These are phyloP conservation scores for Balearica regulorum DNA, from an alignment of 2,797 vertebrate species.

Conservation along the genomic window DNA sequence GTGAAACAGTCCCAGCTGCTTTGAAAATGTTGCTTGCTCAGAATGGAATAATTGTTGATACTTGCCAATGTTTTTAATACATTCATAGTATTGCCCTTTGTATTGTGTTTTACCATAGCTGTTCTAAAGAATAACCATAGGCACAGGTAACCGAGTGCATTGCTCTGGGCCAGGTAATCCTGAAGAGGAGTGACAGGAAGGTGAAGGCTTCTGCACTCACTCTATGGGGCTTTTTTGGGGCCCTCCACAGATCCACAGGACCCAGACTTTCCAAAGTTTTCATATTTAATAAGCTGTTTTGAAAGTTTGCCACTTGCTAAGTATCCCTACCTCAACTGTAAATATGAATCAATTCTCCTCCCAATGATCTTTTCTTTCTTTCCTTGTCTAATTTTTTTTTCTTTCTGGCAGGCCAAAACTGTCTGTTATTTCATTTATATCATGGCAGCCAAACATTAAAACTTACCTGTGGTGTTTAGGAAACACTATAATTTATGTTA, in stretches of 20 bases:
- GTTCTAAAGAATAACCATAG: background rate
- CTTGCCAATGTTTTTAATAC: background rate
- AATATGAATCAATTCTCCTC: background rate
- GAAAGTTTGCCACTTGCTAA: background rate
- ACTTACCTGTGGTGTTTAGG: background rate
- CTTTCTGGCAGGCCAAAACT: background rate
- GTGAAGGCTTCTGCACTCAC: background rate
- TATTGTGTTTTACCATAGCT: background rate
- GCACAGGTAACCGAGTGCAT: background rate
- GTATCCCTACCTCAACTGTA: background rate
- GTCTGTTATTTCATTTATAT: background rate
- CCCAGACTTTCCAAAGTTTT: background rate
- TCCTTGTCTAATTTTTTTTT: background rate
- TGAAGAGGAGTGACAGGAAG: background rate
- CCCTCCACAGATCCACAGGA: background rate
- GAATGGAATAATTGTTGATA: background rate
- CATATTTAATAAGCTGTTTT: background rate
- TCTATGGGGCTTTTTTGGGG: background rate
- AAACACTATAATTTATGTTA: background rate
- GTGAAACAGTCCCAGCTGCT: background rate
- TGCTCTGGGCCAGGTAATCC: background rate
- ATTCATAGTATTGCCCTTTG: background rate
- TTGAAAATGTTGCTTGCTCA: background rate
- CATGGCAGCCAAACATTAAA: background rate
- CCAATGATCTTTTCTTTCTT: fast-evolving